Evolutionary conservation across 2,113 vertebrate genomes (phyloP), one percentile per base, ranked within the genome.

Genomic region (Agelaius tricolor): DNA sequence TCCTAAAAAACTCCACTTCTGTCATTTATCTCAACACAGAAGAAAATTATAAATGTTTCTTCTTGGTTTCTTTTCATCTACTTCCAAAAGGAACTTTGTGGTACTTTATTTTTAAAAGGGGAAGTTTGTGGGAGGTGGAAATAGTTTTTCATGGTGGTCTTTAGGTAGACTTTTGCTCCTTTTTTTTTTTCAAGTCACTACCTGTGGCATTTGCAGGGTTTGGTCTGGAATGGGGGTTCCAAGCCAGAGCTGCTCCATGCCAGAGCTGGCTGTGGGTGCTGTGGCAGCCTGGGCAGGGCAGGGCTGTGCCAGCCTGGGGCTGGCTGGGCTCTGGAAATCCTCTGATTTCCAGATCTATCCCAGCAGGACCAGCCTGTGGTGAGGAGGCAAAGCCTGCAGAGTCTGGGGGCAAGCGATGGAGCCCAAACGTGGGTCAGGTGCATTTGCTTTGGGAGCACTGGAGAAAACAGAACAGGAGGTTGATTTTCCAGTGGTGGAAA

Each of bases 341-440:
- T 47, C 59, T 6, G 23, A 49, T 15, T 26, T 49, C 23, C 47
- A 26, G 66, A 27, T 15, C 49, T 7, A 1, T 30, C 49, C 21
- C 72, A 37, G 67, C 66, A 31, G 3, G 3, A 7, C 3, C 0
- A 3, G 49, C 4, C 26, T 21, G 1, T 1, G 22, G 13, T 2
- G 77, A 54, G 61, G 31, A 14, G 30, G 39, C n/a, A 18, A 10
- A 81, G 41, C 54, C 18, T 1, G 22, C 61, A 47, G 11, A 26
- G 66, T 0, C 10, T 17, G 49, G 22, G 0, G 80, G 77, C 24
- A 7, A 39, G 52, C 5, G 39, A 11, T 0, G 1, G 79, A 39
- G 83, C 35, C 35, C 41, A 37, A 4, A 11, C 0, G 6, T 0
- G 2, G 8, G 7, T 21, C 18, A 37, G 69, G 11, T 4, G 22